A percentile compares a stretch with the other conserved stretches of the same genome.
phyloP scores from a whole-genome alignment of 35 echinoderm and acorn worm species.

The Holothuria glaberrima region DNA sequence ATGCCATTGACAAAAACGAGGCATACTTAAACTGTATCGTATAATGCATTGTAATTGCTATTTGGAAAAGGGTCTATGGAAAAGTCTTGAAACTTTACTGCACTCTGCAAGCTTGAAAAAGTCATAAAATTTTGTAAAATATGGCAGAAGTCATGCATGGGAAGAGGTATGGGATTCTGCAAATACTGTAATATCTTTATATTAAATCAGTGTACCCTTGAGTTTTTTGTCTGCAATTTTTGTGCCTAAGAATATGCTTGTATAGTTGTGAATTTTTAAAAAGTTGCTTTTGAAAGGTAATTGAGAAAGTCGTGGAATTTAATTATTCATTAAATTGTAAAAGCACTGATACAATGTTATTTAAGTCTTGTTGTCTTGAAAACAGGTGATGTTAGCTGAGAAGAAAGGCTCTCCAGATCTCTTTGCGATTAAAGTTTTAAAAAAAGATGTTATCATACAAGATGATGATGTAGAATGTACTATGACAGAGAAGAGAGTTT shows the following conservation, averaged over 20 bases:
- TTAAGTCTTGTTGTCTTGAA: neutral
- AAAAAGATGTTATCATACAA: constrained; percentile 97
- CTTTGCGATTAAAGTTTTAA: constrained; percentile 96
- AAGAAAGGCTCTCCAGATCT: constrained; percentile 91
- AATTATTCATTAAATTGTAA: too few relatives aligned
- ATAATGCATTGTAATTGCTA: neutral
- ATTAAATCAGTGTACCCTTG: neutral
- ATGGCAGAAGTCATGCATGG: too few relatives aligned
- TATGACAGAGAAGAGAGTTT: constrained; percentile 97
- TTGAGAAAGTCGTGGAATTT: too few relatives aligned
- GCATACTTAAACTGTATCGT: too few relatives aligned
- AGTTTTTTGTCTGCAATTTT: neutral
- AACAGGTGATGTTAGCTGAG: constrained; percentile 98
- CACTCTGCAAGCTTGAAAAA: too few relatives aligned
- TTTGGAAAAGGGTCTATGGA: neutral
- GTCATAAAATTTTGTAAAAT: too few relatives aligned
- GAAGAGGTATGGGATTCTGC: neutral
- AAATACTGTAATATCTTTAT: neutral
- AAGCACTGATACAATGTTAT: too few relatives aligned
- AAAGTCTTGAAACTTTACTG: too few relatives aligned
- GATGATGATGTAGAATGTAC: constrained; percentile 99
- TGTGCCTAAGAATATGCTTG: too few relatives aligned
- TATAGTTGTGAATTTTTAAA: too few relatives aligned
- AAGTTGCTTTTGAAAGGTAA: too few relatives aligned
- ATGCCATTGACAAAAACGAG: too few relatives aligned